Evolutionary conservation across 2,888 invertebrate genomes (phyloP), one percentile per base, ranked within the genome.

Genomic region (Schizotus pectinicornis): DNA sequence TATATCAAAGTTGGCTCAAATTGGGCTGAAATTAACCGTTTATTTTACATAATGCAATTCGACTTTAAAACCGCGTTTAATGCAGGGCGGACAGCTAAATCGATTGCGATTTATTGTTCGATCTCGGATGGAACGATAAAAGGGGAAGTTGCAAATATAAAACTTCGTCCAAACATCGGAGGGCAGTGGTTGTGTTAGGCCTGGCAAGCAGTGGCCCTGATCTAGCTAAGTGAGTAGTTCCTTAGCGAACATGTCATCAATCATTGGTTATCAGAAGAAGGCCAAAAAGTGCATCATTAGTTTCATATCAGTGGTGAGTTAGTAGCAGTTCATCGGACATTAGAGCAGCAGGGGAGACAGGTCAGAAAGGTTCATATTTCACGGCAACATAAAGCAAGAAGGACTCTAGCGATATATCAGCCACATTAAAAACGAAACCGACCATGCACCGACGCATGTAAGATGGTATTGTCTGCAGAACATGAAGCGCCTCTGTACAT

Each of bases 261-360:
- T 77, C 77, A 77, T 67, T 59, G 63, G 67, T 74, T 76, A 76
- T 76, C 76, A 68, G 66, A 59, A 49, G 63, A 61, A 65, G 71
- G 68, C 73, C 72, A 72, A 75, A 74, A 74, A 75, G 73, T 75
- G 72, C 74, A 76, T 77, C 76, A 76, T 77, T 77, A 76, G 75
- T 76, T 75, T 71, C 70, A 67, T 75, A 76, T 75, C 75, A 75
- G 74, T 63, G 62, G 68, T 61, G 64, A 65, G 69, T 69, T 69
- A 66, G 68, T 67, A 67, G 67, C 65, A 68, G 67, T 67, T 71
- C 70, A 67, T 69, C 69, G 67, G 69, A 67, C 70, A 71, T 73
- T 72, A 71, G 70, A 61, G 63, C 57, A 51, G 56, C 57, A 60
- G 55, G 61, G 62, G 51, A 61, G 65, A 59, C 55, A 62, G 67